Evolutionary conservation across 1,140 invertebrate genomes (phyloP).

Genomic region (Ylistrum balloti): DNA sequence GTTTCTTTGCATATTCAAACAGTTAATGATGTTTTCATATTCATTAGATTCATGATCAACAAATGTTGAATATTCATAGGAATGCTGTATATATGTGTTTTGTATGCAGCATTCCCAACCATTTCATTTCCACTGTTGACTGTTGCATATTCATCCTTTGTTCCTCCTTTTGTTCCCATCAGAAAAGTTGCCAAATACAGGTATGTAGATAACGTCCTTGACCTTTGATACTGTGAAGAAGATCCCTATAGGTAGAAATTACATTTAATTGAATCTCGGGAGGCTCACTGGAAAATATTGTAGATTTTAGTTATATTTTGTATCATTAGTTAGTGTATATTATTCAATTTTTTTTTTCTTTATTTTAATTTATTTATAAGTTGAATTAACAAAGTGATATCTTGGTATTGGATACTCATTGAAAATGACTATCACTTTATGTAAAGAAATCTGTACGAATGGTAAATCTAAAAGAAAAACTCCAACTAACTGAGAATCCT

Average conservation of each 20-base stretch:
- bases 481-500: no score
- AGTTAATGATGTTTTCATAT: neutral
- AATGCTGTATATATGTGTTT: neutral
- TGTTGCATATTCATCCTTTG: neutral
- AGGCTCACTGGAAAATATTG: no score
- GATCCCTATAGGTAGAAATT: neutral
- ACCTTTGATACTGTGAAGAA: neutral
- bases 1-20: slow-evolving; percentile 9
- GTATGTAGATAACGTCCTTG: neutral
- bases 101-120: neutral
- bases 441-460: no score
- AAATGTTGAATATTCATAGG: neutral
- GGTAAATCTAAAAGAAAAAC: no score
- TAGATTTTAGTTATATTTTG: no score
- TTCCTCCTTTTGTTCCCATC: slow-evolving; percentile 4
- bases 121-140: neutral
- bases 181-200: neutral
- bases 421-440: no score
- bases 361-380: no score
- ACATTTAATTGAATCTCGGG: neutral
- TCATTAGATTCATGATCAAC: slow-evolving; percentile 8
- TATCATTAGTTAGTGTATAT: no score
- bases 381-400: no score
- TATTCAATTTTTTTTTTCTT: no score
- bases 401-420: no score